A percentile compares a stretch with the other conserved stretches of the same genome.
phyloP scores from a whole-genome alignment of 2,797 vertebrate genomes.

The Parambassis ranga region DNA sequence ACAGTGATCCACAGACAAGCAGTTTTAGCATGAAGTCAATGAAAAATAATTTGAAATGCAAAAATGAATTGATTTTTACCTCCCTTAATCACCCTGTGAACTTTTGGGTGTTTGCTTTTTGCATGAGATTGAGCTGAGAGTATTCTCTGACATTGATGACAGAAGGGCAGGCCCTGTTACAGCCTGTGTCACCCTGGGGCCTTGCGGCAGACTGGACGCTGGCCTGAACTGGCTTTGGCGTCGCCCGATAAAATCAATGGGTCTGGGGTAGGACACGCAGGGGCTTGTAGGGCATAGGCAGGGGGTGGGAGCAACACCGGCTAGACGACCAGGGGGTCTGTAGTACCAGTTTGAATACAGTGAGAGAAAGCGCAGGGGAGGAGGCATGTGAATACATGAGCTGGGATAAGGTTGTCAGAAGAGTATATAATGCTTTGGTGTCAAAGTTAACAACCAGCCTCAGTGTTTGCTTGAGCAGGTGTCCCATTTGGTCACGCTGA shows the following conservation, averaged over 20 bases:
- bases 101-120: conserved; percentile 15
- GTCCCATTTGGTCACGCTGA: background rate
- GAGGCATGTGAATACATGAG: conserved; percentile 2
- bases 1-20: background rate
- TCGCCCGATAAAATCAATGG: conserved; percentile 77
- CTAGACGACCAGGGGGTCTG: background rate
- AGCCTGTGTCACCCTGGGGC: conserved; percentile 50
- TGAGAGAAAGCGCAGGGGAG: background rate
- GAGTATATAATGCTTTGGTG: background rate
- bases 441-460: background rate
- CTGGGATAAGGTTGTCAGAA: background rate
- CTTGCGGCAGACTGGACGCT: conserved; percentile 51
- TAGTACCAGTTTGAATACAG: background rate
- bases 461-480: conserved; percentile 1
- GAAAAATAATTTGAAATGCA: background rate
- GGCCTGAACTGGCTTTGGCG: conserved; percentile 65
- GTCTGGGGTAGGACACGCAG: conserved; percentile 60
- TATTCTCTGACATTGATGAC: conserved; percentile 53
- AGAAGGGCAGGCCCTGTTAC: conserved; percentile 42
- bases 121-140: conserved; percentile 32
- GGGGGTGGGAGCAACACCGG: background rate
- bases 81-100: background rate
- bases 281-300: conserved; percentile 45
- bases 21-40: background rate
- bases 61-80: background rate